phyloP scores from a whole-genome alignment of 2,888 invertebrate genomes.

The Ormyrus nitidulus region DNA sequence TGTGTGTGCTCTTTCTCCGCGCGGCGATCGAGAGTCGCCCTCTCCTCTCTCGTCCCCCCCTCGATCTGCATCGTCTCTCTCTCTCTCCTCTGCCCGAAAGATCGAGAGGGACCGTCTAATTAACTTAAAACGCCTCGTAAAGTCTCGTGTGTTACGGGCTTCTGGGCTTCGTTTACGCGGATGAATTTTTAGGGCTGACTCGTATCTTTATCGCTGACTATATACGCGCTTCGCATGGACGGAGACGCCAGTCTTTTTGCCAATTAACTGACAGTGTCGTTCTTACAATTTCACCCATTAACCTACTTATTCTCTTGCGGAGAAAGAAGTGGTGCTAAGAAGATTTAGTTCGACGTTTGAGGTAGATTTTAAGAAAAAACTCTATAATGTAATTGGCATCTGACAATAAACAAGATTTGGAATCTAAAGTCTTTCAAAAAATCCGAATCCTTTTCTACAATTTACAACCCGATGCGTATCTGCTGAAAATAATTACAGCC shows the following conservation, averaged over 20 bases:
- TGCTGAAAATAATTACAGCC: too few species aligned
- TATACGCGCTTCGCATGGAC: too few species aligned
- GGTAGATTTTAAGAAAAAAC: too few species aligned
- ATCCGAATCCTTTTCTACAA: too few species aligned
- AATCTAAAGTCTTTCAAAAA: too few species aligned
- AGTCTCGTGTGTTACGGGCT: background rate
- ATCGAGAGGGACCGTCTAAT: slow-evolving; percentile 11
- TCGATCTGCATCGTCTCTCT: slow-evolving; percentile 21
- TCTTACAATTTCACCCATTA: background rate
- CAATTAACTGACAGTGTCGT: too few species aligned
- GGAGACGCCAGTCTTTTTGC: too few species aligned
- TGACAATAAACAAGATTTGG: too few species aligned
- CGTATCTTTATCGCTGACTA: slow-evolving; percentile 22
- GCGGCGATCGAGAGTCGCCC: slow-evolving; percentile 43
- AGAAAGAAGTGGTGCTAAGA: too few species aligned
- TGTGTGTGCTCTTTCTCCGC: slow-evolving; percentile 68
- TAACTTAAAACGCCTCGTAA: slow-evolving; percentile 34
- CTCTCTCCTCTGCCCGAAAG: background rate
- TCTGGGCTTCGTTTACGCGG: background rate
- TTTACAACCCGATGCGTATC: too few species aligned
- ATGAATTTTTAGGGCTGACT: slow-evolving; percentile 10
- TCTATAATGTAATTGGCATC: too few species aligned
- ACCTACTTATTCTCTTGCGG: slow-evolving; percentile 13
- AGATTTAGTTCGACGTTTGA: too few species aligned
- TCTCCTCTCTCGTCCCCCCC: slow-evolving; percentile 47